phyloP scores from a whole-genome alignment of 2,113 vertebrate species.

The Catagonus wagneri region DNA sequence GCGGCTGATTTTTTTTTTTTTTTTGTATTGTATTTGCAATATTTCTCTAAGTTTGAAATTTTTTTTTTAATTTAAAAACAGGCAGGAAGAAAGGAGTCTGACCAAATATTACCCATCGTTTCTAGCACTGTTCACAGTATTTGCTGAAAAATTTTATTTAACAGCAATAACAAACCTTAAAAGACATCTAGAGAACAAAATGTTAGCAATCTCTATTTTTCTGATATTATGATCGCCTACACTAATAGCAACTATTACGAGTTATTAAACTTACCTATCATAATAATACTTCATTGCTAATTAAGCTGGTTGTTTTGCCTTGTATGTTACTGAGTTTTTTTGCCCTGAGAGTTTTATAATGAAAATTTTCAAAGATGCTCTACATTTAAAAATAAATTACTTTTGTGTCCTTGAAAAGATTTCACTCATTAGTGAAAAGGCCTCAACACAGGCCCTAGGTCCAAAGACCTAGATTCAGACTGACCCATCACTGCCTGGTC shows the following conservation, averaged over 20 bases:
- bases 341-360: background rate
- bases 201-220: background rate
- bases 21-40: background rate
- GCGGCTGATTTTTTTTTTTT: background rate
- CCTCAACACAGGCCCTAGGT: background rate
- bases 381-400: slow-evolving; percentile 45
- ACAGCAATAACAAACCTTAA: background rate
- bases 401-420: background rate
- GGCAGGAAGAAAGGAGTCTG: background rate
- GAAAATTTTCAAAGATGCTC: background rate
- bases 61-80: background rate
- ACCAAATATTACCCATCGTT: background rate
- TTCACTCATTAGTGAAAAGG: slow-evolving; percentile 25
- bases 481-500: background rate
- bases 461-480: background rate
- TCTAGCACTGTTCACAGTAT: background rate
- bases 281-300: background rate
- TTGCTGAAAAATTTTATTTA: background rate
- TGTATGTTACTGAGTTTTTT: background rate
- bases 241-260: background rate
- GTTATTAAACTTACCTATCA: background rate
- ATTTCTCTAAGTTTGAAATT: background rate
- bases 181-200: background rate
- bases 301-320: background rate
- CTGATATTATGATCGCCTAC: background rate